These are phyloP conservation scores for Eurytoma adleriae DNA, from an alignment of 2,888 invertebrate genomes.

Conservation along the genomic window DNA sequence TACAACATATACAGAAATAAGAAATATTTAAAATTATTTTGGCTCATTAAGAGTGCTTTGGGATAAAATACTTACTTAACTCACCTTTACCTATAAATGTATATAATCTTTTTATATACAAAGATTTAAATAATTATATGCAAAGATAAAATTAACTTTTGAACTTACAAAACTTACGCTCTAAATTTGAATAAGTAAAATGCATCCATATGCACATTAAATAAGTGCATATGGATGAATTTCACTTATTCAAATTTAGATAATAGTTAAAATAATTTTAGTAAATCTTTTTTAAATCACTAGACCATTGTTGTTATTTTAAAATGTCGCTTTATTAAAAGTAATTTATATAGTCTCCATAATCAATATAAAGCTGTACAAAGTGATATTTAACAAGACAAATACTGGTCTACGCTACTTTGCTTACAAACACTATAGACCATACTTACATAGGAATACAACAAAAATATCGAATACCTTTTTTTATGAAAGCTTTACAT, in stretches of 20 bases:
- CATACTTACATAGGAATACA: conserved; percentile 9
- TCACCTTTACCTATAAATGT: too few species aligned
- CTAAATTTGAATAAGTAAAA: too few species aligned
- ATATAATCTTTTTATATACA: too few species aligned
- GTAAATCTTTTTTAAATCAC: too few species aligned
- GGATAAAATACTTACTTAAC: too few species aligned
- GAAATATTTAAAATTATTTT: too few species aligned
- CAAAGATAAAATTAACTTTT: not conserved
- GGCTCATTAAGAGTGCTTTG: too few species aligned
- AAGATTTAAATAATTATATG: too few species aligned
- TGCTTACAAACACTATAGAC: conserved; percentile 12
- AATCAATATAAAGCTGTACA: conserved; percentile 42
- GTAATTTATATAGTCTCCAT: conserved; percentile 38
- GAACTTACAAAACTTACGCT: not conserved
- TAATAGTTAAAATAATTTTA: not conserved
- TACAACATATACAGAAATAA: too few species aligned
- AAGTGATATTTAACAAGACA: conserved; percentile 35
- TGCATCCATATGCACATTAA: too few species aligned
- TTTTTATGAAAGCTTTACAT: not conserved
- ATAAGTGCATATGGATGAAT: too few species aligned
- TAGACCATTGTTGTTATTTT: not conserved
- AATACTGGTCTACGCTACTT: conserved; percentile 45
- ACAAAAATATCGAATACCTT: conserved; percentile 14
- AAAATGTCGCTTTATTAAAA: conserved; percentile 46
- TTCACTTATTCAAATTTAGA: not conserved